A percentile compares a stretch with the other conserved stretches of the same genome.
Evolutionary conservation across 2,888 invertebrate species (phyloP).

Genomic region (Stenolophus ochropezus): DNA sequence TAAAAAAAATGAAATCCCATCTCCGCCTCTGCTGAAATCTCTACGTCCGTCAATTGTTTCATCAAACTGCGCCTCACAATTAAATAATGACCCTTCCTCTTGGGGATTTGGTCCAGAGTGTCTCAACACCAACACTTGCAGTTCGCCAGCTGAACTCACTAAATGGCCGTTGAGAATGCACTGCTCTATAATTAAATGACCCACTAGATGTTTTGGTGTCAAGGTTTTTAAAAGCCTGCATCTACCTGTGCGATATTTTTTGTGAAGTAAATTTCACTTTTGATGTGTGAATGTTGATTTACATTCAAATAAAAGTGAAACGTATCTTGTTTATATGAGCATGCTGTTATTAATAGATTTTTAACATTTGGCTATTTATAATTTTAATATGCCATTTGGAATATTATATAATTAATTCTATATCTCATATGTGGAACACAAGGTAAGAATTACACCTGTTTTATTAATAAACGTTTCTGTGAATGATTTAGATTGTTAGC

Average conservation of each 20-base stretch:
- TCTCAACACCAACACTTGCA: neutral
- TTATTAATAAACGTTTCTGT: too few species aligned
- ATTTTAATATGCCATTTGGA: neutral
- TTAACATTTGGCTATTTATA: neutral
- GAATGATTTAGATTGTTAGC: too few species aligned
- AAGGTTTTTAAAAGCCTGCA: conserved; percentile 59
- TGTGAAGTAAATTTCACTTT: conserved; percentile 30
- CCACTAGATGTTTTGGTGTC: conserved; percentile 57
- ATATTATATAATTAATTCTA: neutral
- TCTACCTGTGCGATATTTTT: conserved; percentile 50
- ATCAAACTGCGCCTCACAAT: neutral
- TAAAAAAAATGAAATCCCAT: too few species aligned
- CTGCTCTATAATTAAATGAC: conserved; percentile 53
- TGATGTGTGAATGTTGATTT: conserved; percentile 11
- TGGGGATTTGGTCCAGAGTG: neutral
- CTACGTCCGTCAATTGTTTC: neutral
- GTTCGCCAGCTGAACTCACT: conserved; percentile 7
- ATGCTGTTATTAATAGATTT: neutral
- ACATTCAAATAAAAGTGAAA: neutral
- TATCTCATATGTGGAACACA: neutral
- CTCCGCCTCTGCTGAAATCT: neutral
- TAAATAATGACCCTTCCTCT: conserved; percentile 42
- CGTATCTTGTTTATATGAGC: neutral
- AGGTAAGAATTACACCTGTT: too few species aligned
- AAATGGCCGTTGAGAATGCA: conserved; percentile 29